Base-by-base conservation (phyloP, 2,113 vertebrate species). In the Echinops telfairi region DNA sequence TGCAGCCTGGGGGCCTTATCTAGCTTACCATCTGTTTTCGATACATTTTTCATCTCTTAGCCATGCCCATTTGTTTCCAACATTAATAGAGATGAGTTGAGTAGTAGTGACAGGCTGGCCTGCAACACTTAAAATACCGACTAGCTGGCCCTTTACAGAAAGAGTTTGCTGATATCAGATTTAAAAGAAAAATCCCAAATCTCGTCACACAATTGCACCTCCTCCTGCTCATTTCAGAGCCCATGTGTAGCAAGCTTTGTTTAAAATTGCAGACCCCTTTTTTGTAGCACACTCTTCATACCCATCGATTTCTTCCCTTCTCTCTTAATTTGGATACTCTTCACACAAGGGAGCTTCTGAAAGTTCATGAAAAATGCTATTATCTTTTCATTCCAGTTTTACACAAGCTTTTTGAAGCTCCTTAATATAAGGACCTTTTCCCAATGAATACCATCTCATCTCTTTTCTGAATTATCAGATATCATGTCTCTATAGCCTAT, bases 251-350 rank as follows among this genome's bases (percentile, higher is more conserved):
- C 8, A 38, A 1, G 2, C 53, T 79, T 75, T 79, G 19, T 47
- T 83, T 83, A 83, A 89, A 95, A 84, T 75, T 43, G 58, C 36
- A 15, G 5, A 76, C 29, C 10, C 23, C 33, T 22, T 47, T 93
- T 93, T 76, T 57, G 36, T n/a, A 86, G 29, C n/a, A 73, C 43
- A 33, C 40, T 92, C 40, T 89, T 94, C 31, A 73, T 43, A 66
- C 36, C 92, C 3, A 78, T 83, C 17, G 57, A 25, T 91, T 83
- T 86, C 20, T 85, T 82, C 83, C 73, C 25, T 40, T 14, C 31
- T 78, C 38, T 36, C 16, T 90, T 83, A 78, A 58, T 83, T 53
- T 53, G 47, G 10, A 53, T 53, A 53, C 47, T 53, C 47, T 8
- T 53, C 9, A 53, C 10, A 53, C 47, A 53, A 12, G 47, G 47